Percentiles rank a stretch among this genome's conserved stretches.
Conservation (phyloP, 1,140 invertebrate genomes). For the Lordiphosa clarofinis region DNA sequence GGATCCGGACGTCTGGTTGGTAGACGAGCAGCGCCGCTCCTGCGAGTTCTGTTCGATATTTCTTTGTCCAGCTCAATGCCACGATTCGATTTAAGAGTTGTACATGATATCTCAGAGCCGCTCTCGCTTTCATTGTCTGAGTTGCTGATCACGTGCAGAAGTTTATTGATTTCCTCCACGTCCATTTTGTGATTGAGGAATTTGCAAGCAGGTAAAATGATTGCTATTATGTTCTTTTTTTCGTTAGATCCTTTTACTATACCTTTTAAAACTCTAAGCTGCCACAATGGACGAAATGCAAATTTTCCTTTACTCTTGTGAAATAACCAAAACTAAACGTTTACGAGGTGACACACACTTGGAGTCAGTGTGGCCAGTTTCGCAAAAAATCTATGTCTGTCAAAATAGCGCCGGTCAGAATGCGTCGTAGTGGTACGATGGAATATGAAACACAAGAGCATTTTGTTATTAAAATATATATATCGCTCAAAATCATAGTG, state of each 20-base stretch:
- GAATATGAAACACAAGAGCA: too few species aligned
- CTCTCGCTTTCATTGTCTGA: constrained; percentile 36
- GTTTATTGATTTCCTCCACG: constrained; percentile 45
- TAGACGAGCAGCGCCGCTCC: constrained; percentile 27
- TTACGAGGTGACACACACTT: too few species aligned
- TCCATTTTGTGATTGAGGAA: constrained; percentile 9
- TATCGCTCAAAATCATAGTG: too few species aligned
- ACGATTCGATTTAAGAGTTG: neutral
- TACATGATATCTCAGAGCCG: constrained; percentile 13
- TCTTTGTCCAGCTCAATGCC: constrained; percentile 3
- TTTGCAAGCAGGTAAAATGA: constrained; percentile 56
- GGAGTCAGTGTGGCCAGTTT: too few species aligned
- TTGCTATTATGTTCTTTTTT: constrained; percentile 50
- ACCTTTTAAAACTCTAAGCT: constrained; percentile 34
- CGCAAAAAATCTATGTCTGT: too few species aligned
- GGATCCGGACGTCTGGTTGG: constrained; percentile 64
- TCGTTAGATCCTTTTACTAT: constrained; percentile 41
- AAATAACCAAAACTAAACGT: too few species aligned
- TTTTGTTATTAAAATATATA: too few species aligned
- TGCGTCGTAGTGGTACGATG: too few species aligned
- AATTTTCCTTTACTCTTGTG: too few species aligned
- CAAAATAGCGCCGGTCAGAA: too few species aligned
- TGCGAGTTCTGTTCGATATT: constrained; percentile 24
- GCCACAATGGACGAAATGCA: neutral
- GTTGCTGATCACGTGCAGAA: constrained; percentile 36